Evolutionary conservation across 2,113 vertebrate species (phyloP).

Genomic region (Elgaria multicarinata): DNA sequence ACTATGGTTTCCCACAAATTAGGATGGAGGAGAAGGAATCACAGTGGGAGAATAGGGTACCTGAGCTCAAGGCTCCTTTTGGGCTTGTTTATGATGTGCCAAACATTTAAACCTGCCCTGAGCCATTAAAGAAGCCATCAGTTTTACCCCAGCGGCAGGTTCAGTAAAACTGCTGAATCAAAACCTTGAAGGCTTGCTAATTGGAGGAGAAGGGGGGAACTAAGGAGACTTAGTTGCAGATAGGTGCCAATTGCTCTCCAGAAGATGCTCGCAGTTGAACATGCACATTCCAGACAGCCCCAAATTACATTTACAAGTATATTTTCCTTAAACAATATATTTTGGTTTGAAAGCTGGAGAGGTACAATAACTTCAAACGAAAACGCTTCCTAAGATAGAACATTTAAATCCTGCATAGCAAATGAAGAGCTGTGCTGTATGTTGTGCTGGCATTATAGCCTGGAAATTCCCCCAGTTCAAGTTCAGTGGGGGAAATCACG

Average conservation of each 20-base stretch:
- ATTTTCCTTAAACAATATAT: background rate
- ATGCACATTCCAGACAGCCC: background rate
- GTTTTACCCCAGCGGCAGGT: background rate
- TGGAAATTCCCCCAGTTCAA: background rate
- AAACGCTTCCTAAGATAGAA: background rate
- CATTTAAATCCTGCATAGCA: background rate
- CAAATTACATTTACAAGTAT: no score
- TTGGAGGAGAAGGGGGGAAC: background rate
- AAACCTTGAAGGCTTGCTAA: background rate
- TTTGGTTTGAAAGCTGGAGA: background rate
- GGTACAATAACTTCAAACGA: background rate
- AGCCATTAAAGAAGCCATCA: background rate
- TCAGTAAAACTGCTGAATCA: background rate
- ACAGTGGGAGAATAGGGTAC: background rate
- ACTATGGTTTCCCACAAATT: background rate
- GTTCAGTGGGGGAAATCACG: background rate
- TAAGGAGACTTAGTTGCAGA: background rate
- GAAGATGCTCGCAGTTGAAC: background rate
- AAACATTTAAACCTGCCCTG: background rate
- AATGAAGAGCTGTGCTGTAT: background rate
- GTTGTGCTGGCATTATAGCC: background rate
- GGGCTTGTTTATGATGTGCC: background rate
- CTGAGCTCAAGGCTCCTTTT: background rate
- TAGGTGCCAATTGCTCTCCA: background rate
- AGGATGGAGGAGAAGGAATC: background rate